phyloP scores from a whole-genome alignment of 2,888 invertebrate species.

The Drosophila prostipennis region DNA sequence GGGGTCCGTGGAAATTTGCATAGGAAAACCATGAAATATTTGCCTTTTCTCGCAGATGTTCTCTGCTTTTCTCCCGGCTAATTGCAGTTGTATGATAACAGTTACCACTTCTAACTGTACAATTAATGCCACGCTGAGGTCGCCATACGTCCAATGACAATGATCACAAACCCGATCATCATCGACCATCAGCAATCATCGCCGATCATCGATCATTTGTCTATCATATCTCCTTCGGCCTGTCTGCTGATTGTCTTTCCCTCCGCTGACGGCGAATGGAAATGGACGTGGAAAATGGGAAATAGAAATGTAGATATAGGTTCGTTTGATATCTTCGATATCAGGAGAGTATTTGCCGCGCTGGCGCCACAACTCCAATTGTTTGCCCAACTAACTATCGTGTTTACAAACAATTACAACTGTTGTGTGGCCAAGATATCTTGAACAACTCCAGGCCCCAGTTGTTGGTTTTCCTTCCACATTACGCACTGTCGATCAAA shows the following conservation, averaged over 20 bases:
- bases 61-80: slow-evolving; percentile 63
- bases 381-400: slow-evolving; percentile 71
- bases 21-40: slow-evolving; percentile 69
- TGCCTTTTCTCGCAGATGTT: slow-evolving; percentile 69
- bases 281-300: slow-evolving; percentile 38
- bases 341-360: slow-evolving; percentile 67
- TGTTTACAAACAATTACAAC: slow-evolving; percentile 78
- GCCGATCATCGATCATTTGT: slow-evolving; percentile 63
- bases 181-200: slow-evolving; percentile 58
- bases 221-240: slow-evolving; percentile 44
- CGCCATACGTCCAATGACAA: slow-evolving; percentile 55
- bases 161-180: slow-evolving; percentile 60
- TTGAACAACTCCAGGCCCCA: slow-evolving; percentile 2
- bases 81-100: slow-evolving; percentile 68
- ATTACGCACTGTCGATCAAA: slow-evolving; percentile 11
- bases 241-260: slow-evolving; percentile 51
- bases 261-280: slow-evolving; percentile 30
- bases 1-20: slow-evolving; percentile 65
- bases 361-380: slow-evolving; percentile 75
- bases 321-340: slow-evolving; percentile 51
- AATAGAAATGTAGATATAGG: slow-evolving; percentile 49
- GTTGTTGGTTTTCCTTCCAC: slow-evolving; percentile 16
- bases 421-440: slow-evolving; percentile 60
- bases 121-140: slow-evolving; percentile 47
- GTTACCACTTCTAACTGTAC: slow-evolving; percentile 46